These are phyloP conservation scores for Cosmopolites sordidus DNA, from an alignment of 2,888 invertebrate species.

Conservation along the genomic window DNA sequence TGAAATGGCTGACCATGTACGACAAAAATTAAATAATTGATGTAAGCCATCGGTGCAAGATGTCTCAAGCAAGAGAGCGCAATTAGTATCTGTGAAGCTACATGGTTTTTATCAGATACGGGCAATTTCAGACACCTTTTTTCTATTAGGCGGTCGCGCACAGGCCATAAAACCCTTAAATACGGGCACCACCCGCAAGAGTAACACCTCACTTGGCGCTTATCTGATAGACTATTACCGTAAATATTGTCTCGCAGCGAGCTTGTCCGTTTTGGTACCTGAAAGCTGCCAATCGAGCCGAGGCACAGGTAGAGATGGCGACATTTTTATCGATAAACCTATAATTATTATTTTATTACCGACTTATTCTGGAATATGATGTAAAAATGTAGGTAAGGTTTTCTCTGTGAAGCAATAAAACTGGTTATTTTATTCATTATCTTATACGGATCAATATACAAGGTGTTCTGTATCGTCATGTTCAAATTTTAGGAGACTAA, in stretches of 20 bases:
- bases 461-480: too few relatives aligned
- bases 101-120: slow-evolving; percentile 35
- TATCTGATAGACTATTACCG: slow-evolving; percentile 40
- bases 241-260: slow-evolving; percentile 33
- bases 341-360: too few relatives aligned
- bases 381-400: too few relatives aligned
- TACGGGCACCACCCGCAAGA: slow-evolving; percentile 39
- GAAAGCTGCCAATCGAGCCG: slow-evolving; percentile 6
- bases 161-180: slow-evolving; percentile 39
- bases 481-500: too few relatives aligned
- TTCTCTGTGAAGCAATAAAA: too few relatives aligned
- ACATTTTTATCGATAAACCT: too few relatives aligned
- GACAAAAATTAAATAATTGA: neutral
- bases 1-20: too few relatives aligned
- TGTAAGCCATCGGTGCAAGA: neutral
- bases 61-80: neutral
- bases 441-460: too few relatives aligned
- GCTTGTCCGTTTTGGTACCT: slow-evolving; percentile 16
- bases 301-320: neutral
- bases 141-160: slow-evolving; percentile 36
- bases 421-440: too few relatives aligned
- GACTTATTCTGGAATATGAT: too few relatives aligned
- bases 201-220: slow-evolving; percentile 38
- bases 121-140: slow-evolving; percentile 40
- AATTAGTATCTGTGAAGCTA: slow-evolving; percentile 19